Evolutionary conservation across 1,140 invertebrate species (phyloP).

Genomic region (Polypedilum pembai): DNA sequence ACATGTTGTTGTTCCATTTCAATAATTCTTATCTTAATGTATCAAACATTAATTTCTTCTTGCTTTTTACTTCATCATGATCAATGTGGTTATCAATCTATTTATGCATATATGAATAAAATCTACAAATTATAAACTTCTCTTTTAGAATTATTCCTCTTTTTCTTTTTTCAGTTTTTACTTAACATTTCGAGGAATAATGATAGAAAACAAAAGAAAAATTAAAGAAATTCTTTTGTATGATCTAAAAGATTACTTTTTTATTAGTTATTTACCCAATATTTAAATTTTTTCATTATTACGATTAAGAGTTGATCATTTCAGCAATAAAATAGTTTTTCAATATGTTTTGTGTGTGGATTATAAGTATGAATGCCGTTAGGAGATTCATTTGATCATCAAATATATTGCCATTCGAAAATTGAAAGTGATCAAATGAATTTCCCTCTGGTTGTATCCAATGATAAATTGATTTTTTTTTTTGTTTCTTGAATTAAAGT

Average conservation of each 20-base stretch:
- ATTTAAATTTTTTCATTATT: conserved; percentile 5
- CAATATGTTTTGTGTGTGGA: neutral
- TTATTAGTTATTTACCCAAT: conserved; percentile 2
- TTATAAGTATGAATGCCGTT: neutral
- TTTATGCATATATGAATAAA: neutral
- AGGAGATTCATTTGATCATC: no score
- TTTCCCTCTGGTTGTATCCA: no score
- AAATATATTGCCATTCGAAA: no score
- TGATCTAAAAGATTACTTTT: conserved; percentile 15
- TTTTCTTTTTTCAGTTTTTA: neutral
- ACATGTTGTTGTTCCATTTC: neutral
- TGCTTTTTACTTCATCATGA: neutral
- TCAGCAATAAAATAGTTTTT: neutral
- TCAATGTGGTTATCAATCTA: conserved; percentile 14
- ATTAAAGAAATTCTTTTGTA: neutral
- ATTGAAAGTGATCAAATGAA: no score
- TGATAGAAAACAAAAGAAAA: neutral
- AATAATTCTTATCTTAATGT: neutral
- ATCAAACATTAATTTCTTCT: neutral
- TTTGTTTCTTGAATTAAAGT: neutral
- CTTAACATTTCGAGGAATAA: neutral
- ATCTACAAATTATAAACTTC: conserved; percentile 12
- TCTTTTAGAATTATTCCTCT: no score
- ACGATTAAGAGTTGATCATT: conserved; percentile 13
- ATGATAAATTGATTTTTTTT: neutral